Base-by-base conservation (phyloP, 2,113 vertebrate species). In the Hirundichthys speculiger region DNA sequence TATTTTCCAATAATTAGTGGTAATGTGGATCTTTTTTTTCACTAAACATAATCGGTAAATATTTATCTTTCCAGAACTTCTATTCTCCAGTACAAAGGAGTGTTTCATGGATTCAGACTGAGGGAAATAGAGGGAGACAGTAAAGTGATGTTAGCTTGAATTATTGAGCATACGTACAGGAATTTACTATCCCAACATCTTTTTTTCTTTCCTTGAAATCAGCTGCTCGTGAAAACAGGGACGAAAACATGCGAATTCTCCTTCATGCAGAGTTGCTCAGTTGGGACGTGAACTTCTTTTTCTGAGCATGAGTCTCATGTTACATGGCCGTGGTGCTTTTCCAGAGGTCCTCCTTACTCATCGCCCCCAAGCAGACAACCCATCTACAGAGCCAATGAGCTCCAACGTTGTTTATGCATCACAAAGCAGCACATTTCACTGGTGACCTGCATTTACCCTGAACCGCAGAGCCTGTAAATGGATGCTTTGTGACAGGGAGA, bases 401-500 rank as follows among this genome's bases (percentile, higher is more conserved):
- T 59, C 9, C 67, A 67, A 24, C 48, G 67, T 34, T 71, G 64
- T 79, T 69, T 64, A 82, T 69, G 79, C 83, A 75, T 79, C 65
- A 78, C 73, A 67, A 60, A 80, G 74, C 87, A 80, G 78, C 76
- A 62, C 80, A 80, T 84, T 75, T 80, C 39, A 67, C 62, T 30
- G 67, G 51, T 82, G 85, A 87, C 87, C 85, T 74, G 76, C 65
- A 46, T 82, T 80, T 73, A 55, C 60, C 80, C 87, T 30, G 73
- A 1, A 24, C 66, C 19, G 16, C 65, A 8, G 49, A 49, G 78
- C 46, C 68, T 68, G 48, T 77, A 72, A 82, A 83, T 74, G 71
- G 73, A 80, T 74, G 80, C 80, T 84, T 84, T 80, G 87, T 86
- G 85, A 82, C 83, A 84, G 75, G 55, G 75, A 69, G 74, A 59